A percentile compares a stretch with the other conserved stretches of the same genome.
Conservation (phyloP, 2,888 invertebrate species). For the Eupithecia exiguata region DNA sequence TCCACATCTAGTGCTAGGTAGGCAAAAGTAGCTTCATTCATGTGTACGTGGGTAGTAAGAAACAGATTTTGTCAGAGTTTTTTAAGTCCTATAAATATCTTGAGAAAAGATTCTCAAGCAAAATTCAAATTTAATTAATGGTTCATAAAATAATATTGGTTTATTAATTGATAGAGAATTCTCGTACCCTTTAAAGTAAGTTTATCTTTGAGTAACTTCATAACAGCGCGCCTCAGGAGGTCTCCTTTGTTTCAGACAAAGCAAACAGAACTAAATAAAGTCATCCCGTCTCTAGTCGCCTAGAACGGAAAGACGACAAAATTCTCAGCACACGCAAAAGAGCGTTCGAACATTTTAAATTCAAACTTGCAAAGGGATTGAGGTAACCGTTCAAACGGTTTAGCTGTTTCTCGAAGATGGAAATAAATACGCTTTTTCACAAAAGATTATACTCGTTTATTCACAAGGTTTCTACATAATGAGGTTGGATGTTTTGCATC, state of each 20-base stretch:
- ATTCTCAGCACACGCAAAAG: conserved; percentile 8
- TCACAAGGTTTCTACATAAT: not conserved
- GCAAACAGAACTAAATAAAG: conserved; percentile 8
- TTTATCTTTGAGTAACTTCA: conserved; percentile 8
- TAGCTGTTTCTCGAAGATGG: not conserved
- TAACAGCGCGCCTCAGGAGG: conserved; percentile 4
- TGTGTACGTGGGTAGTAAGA: not conserved
- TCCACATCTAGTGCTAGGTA: conserved; percentile 7
- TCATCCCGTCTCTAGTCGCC: conserved; percentile 6
- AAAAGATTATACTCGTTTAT: not conserved
- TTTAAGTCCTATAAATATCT: not conserved
- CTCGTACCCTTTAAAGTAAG: not conserved
- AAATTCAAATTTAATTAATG: not conserved
- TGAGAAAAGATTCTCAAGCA: not conserved
- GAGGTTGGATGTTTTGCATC: conserved; percentile 3
- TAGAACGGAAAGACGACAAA: conserved; percentile 10
- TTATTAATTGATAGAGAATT: not conserved
- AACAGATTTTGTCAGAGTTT: not conserved
- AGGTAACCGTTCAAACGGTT: not conserved
- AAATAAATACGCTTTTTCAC: conserved; percentile 2
- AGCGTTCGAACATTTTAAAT: conserved; percentile 17
- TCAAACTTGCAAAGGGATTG: conserved; percentile 6
- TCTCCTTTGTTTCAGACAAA: conserved; percentile 10
- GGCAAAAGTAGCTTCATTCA: conserved; percentile 1
- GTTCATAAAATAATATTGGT: not conserved